A percentile compares a stretch with the other conserved stretches of the same genome.
Conservation (phyloP, 2,797 vertebrate species). For the Chrosomus eos region DNA sequence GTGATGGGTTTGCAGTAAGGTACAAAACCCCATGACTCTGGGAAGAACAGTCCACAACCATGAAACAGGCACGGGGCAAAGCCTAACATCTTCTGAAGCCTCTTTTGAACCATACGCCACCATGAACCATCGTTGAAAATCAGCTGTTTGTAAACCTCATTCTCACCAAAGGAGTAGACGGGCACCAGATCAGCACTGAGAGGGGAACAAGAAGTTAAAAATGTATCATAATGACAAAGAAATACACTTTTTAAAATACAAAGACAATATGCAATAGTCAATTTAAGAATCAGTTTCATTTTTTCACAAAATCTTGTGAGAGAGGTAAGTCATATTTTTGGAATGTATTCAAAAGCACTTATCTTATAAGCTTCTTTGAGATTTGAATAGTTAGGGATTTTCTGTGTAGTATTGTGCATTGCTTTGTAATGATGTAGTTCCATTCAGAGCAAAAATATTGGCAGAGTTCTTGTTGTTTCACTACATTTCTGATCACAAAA, state of each 20-base stretch:
- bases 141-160: constrained; percentile 92
- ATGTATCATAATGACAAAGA: neutral
- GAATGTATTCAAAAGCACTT: neutral
- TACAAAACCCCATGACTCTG: constrained; percentile 88
- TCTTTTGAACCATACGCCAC: constrained; percentile 86
- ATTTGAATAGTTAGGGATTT: constrained; percentile 41
- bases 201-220: constrained; percentile 26
- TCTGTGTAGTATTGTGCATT: neutral
- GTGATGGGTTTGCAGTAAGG: constrained; percentile 93
- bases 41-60: constrained; percentile 90
- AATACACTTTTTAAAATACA: constrained; percentile 11
- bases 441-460: neutral
- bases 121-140: constrained; percentile 91
- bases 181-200: constrained; percentile 93
- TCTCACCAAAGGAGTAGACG: constrained; percentile 95
- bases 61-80: constrained; percentile 96
- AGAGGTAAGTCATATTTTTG: neutral
- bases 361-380: constrained; percentile 67
- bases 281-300: neutral
- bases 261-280: neutral
- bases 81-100: constrained; percentile 91
- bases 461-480: neutral
- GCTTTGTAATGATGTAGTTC: constrained; percentile 16
- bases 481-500: constrained; percentile 1
- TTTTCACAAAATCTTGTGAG: neutral